Conservation (phyloP, 2,113 vertebrate genomes). For the Malaclemys terrapin region DNA sequence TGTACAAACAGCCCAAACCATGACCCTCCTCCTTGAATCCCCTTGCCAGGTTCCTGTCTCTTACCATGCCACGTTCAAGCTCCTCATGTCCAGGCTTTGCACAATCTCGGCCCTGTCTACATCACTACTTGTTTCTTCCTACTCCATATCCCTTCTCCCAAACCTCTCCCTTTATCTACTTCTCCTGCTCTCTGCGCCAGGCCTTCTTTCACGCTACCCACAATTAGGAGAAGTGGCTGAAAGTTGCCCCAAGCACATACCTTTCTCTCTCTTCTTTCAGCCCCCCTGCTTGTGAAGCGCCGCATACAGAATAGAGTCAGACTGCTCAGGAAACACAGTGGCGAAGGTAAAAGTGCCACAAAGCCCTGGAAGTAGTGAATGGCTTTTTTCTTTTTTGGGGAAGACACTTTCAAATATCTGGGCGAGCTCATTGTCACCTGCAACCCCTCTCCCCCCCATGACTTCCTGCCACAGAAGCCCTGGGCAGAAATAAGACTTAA, state of each 20-base stretch:
- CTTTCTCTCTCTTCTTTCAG: background rate
- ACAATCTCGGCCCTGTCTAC: background rate
- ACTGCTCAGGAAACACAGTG: background rate
- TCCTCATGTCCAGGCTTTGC: background rate
- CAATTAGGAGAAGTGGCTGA: background rate
- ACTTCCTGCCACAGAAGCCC: background rate
- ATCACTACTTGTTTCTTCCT: background rate
- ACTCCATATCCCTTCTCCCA: background rate
- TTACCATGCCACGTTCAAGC: background rate
- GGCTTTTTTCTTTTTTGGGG: background rate
- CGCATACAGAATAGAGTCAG: background rate
- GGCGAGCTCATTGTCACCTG: background rate
- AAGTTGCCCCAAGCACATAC: background rate
- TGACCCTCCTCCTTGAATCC: background rate
- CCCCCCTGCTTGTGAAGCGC: background rate
- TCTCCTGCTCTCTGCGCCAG: background rate
- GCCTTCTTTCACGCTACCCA: rapidly evolving
- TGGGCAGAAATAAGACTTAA: background rate
- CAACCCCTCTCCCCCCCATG: background rate
- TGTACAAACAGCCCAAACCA: background rate
- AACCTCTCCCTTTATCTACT: rapidly evolving
- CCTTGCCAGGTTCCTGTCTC: background rate
- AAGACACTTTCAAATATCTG: background rate
- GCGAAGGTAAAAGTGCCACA: background rate
- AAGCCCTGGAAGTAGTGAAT: background rate